A percentile compares a stretch with the other conserved stretches of the same genome.
Conservation (phyloP, 2,113 vertebrate species). For the Polypterus bichir region DNA sequence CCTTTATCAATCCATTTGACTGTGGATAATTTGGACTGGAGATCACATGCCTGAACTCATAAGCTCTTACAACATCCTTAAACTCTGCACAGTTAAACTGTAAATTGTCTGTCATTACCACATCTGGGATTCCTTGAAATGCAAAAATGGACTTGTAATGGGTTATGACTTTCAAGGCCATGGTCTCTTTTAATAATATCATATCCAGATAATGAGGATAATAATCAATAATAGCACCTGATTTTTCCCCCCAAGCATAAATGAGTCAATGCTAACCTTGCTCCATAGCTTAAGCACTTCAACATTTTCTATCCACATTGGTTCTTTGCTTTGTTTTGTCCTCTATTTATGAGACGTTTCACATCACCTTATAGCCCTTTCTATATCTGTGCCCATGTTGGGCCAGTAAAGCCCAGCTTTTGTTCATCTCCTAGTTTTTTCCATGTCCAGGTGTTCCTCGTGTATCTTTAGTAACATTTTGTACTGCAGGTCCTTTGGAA, state of each 20-base stretch:
- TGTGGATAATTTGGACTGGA: constrained; percentile 5
- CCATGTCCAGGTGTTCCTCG: constrained; percentile 2
- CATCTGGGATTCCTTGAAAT: constrained; percentile 1
- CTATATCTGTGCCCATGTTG: not conserved
- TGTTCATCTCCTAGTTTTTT: constrained; percentile 1
- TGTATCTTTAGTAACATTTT: constrained; percentile 7
- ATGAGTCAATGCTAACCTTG: not conserved
- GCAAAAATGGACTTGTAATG: constrained; percentile 3
- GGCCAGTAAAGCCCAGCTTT: constrained; percentile 5
- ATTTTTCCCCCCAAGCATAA: not conserved
- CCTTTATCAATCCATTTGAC: constrained; percentile 4
- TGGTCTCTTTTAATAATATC: not conserved
- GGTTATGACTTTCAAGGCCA: not conserved
- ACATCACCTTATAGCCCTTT: not conserved
- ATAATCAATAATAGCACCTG: not conserved
- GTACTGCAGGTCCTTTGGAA: not conserved
- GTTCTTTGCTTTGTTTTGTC: not conserved
- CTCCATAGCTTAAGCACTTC: too few species aligned
- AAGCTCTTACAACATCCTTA: not conserved
- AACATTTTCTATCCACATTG: not conserved
- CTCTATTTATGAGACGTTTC: constrained; percentile 1
- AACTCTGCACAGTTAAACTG: not conserved
- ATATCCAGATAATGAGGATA: not conserved
- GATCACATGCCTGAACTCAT: constrained; percentile 3
- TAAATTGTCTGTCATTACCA: constrained; percentile 1